These are phyloP conservation scores for Drosophila rellima DNA, from an alignment of 2,888 invertebrate genomes.

Conservation along the genomic window DNA sequence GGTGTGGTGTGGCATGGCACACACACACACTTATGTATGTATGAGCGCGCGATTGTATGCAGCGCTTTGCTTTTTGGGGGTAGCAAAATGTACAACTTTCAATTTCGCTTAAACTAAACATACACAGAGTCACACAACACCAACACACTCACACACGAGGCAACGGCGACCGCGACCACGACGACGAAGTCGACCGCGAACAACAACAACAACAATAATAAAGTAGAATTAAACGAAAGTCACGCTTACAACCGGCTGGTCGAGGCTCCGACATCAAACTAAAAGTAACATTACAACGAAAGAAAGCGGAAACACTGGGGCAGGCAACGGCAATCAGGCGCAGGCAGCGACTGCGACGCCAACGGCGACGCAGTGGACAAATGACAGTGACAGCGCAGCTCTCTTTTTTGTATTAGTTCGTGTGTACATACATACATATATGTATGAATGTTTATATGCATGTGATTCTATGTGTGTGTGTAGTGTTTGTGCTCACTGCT, in stretches of 20 bases:
- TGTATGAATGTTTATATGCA: constrained; percentile 36
- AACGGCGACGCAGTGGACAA: constrained; percentile 72
- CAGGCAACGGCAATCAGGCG: constrained; percentile 72
- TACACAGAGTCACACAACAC: constrained; percentile 51
- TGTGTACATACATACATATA: constrained; percentile 41
- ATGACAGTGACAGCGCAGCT: constrained; percentile 71
- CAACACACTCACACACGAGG: constrained; percentile 49
- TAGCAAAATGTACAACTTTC: constrained; percentile 80
- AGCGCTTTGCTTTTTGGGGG: constrained; percentile 81
- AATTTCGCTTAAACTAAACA: constrained; percentile 79
- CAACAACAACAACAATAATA: constrained; percentile 71
- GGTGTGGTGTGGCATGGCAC: constrained; percentile 62
- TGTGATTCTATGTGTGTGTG: constrained; percentile 41
- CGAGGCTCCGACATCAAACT: constrained; percentile 80
- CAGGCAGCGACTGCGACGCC: constrained; percentile 62
- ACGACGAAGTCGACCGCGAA: constrained; percentile 35
- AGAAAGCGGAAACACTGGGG: constrained; percentile 82
- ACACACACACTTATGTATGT: constrained; percentile 47
- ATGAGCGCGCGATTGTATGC: constrained; percentile 79
- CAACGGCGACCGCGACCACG: constrained; percentile 46
- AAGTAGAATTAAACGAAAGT: constrained; percentile 78
- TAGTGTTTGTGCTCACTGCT: constrained; percentile 62
- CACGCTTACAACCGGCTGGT: constrained; percentile 81
- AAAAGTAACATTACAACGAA: constrained; percentile 82
- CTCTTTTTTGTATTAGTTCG: constrained; percentile 69